Conservation (phyloP, 1,140 invertebrate genomes). For the Coelopa frigida region DNA sequence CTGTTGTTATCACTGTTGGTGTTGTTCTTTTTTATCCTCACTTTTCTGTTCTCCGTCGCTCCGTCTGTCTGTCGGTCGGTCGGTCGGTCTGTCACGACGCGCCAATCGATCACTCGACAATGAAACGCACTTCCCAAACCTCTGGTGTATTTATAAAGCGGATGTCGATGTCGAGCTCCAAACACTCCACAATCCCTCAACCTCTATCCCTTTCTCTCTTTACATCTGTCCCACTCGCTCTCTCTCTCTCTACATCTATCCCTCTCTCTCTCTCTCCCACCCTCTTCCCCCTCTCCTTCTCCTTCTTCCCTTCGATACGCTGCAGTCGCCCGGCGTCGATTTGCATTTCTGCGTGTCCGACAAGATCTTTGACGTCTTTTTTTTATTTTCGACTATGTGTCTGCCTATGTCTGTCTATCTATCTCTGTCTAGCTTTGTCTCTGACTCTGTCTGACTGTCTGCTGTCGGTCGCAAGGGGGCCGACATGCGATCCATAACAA, state of each 20-base stretch:
- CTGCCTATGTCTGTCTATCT: too few species aligned
- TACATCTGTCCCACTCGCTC: constrained; percentile 2
- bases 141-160: constrained; percentile 45
- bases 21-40: constrained; percentile 7
- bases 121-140: constrained; percentile 42
- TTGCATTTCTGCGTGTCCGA: too few species aligned
- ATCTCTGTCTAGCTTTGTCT: too few species aligned
- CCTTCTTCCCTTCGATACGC: too few species aligned
- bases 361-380: too few species aligned
- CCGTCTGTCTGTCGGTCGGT: constrained; percentile 9
- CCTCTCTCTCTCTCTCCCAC: too few species aligned
- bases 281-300: too few species aligned
- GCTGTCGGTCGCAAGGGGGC: too few species aligned
- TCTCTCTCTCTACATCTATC: constrained; percentile 15
- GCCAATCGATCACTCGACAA: constrained; percentile 30
- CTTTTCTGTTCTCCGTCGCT: neutral
- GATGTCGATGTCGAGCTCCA: constrained; percentile 10
- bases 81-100: constrained; percentile 29
- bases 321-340: too few species aligned
- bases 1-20: constrained; percentile 11
- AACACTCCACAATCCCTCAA: constrained; percentile 10
- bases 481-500: too few species aligned
- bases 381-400: too few species aligned
- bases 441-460: too few species aligned
- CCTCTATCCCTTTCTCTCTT: constrained; percentile 23